Percentiles rank a stretch among this genome's conserved stretches.
phyloP scores from a whole-genome alignment of 2,888 invertebrate genomes.

The Lordiphosa fenestrarum region DNA sequence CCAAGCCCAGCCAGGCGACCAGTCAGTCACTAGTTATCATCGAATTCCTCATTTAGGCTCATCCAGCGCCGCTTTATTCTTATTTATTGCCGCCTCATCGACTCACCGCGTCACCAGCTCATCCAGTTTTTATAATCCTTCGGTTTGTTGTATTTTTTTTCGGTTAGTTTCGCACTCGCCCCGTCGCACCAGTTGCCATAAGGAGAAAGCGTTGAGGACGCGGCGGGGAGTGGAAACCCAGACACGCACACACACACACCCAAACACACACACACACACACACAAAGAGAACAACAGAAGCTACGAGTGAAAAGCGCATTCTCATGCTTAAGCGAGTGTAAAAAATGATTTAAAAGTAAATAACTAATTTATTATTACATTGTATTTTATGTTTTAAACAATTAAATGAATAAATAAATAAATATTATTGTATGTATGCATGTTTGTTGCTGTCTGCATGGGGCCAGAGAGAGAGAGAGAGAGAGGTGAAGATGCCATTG shows the following conservation, averaged over 20 bases:
- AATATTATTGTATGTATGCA: slow-evolving; percentile 10
- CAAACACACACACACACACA: slow-evolving; percentile 8
- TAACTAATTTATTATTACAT: slow-evolving; percentile 55
- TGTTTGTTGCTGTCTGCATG: too few relatives aligned
- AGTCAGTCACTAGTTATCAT: slow-evolving; percentile 34
- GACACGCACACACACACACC: slow-evolving; percentile 12
- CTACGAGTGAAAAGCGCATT: slow-evolving; percentile 26
- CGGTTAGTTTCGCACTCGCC: slow-evolving; percentile 5
- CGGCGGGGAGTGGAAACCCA: slow-evolving; percentile 7
- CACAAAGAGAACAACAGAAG: slow-evolving; percentile 29
- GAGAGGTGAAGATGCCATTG: too few relatives aligned
- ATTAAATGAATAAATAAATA: slow-evolving; percentile 18
- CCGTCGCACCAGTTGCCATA: slow-evolving; percentile 48
- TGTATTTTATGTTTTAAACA: slow-evolving; percentile 41
- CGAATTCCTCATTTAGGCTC: slow-evolving; percentile 22
- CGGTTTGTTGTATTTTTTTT: neutral
- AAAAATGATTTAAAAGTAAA: slow-evolving; percentile 48
- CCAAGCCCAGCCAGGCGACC: slow-evolving; percentile 7
- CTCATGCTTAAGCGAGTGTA: slow-evolving; percentile 42
- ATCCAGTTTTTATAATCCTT: slow-evolving; percentile 7
- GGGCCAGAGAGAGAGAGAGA: too few relatives aligned
- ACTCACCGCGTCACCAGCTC: neutral
- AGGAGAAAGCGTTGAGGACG: slow-evolving; percentile 28
- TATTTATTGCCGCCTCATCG: slow-evolving; percentile 50
- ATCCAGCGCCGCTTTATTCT: slow-evolving; percentile 31